Conservation (phyloP, 2,113 vertebrate genomes). For the Noctilio leporinus region DNA sequence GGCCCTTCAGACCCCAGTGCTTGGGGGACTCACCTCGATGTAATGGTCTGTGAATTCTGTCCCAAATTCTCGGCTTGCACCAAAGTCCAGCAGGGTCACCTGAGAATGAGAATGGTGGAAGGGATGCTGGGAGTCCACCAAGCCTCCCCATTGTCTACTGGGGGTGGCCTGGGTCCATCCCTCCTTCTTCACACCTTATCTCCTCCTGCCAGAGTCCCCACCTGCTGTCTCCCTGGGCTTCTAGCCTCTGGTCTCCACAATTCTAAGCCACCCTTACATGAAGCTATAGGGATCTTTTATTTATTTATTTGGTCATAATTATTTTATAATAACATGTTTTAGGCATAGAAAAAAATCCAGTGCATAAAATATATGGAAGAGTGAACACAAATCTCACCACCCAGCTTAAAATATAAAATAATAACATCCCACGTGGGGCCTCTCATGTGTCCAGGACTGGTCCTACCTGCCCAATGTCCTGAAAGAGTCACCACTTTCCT, state of each 20-base stretch:
- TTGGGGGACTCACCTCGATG: slow-evolving; percentile 82
- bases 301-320: neutral
- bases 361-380: neutral
- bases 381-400: neutral
- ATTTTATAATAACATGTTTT: neutral
- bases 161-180: neutral
- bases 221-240: neutral
- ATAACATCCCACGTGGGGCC: neutral
- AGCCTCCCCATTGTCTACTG: neutral
- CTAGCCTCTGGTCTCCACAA: neutral
- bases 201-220: neutral
- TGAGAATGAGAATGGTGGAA: slow-evolving; percentile 44
- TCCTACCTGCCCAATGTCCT: neutral
- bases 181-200: neutral
- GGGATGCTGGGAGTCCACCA: neutral
- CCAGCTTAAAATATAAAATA: neutral
- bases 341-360: neutral
- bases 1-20: neutral
- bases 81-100: slow-evolving; percentile 90
- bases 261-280: neutral
- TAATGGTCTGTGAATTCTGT: slow-evolving; percentile 90
- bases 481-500: neutral
- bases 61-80: slow-evolving; percentile 86
- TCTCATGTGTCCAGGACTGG: neutral
- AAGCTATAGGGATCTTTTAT: neutral